A percentile compares a stretch with the other conserved stretches of the same genome.
Conservation (phyloP, 2,797 vertebrate genomes). For the Lepus oiostolus region DNA sequence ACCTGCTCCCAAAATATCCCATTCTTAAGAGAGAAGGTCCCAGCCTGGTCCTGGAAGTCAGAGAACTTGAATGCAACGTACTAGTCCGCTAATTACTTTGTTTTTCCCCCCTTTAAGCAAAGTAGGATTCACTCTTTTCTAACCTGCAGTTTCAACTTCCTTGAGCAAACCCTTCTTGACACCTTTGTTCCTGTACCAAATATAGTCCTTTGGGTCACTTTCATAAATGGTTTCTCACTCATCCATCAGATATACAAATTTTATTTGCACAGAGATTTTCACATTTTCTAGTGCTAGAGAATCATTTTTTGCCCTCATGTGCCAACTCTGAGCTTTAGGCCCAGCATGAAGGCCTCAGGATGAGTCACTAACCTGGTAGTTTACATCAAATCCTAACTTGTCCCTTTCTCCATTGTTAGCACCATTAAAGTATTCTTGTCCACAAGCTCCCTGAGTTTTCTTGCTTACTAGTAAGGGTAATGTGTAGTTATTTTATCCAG, state of each 20-base stretch:
- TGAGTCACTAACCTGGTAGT: conserved; percentile 18
- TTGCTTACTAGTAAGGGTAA: conserved; percentile 34
- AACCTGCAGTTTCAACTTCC: conserved; percentile 24
- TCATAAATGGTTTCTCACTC: conserved; percentile 47
- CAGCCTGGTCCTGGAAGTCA: not conserved
- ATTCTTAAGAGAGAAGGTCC: conserved; percentile 17
- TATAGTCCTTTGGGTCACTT: conserved; percentile 55
- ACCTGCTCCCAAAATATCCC: not conserved
- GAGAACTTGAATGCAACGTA: conserved; percentile 13
- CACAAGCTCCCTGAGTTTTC: conserved; percentile 28
- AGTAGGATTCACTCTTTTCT: conserved; percentile 44
- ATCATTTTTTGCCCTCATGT: conserved; percentile 35
- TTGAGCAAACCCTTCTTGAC: conserved; percentile 45
- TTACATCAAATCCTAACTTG: conserved; percentile 26
- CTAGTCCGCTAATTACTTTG: not conserved
- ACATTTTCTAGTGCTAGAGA: not conserved
- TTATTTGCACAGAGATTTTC: conserved; percentile 40
- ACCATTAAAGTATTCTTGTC: conserved; percentile 16
- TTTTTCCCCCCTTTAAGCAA: not conserved
- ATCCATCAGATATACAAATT: conserved; percentile 35
- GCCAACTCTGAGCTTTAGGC: conserved; percentile 38
- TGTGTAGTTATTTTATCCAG: conserved; percentile 39
- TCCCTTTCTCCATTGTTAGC: not conserved
- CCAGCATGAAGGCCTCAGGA: conserved; percentile 21
- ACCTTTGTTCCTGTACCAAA: conserved; percentile 39